Evolutionary conservation across 2,113 vertebrate species (phyloP).

Genomic region (Megaleporinus macrocephalus): DNA sequence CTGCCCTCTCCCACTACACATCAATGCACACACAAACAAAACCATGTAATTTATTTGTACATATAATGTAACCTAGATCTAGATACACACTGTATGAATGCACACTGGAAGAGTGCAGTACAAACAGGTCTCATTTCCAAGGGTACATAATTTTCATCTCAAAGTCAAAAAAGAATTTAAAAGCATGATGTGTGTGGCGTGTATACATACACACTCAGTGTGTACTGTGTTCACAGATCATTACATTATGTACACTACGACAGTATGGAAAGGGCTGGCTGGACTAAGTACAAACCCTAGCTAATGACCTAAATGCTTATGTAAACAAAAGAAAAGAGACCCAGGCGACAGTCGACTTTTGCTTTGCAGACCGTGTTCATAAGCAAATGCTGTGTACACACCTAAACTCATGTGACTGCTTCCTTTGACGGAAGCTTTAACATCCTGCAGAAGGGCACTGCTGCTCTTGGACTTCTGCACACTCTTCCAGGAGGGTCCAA

Average conservation of each 20-base stretch:
- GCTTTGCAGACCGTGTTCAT: background rate
- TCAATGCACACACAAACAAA: background rate
- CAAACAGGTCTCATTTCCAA: background rate
- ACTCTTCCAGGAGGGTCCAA: constrained; percentile 86
- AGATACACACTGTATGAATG: background rate
- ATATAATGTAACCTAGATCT: background rate
- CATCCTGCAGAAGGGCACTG: constrained; percentile 82
- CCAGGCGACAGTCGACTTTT: background rate
- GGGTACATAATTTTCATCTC: background rate
- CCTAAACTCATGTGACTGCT: constrained; percentile 62
- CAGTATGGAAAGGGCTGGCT: background rate
- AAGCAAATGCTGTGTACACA: constrained; percentile 31
- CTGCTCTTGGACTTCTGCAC: constrained; percentile 90
- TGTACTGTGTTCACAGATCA: background rate
- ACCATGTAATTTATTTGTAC: background rate
- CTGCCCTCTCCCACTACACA: constrained; percentile 60
- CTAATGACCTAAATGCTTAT: background rate
- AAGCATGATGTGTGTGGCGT: background rate
- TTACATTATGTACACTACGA: background rate
- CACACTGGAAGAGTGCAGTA: background rate
- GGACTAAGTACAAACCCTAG: constrained; percentile 12
- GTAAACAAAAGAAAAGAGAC: constrained; percentile 9
- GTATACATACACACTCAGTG: constrained; percentile 3
- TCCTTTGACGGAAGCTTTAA: constrained; percentile 66
- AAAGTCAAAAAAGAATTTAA: background rate